Conservation (phyloP, 1,140 invertebrate species). For the Drosophila nigrodunni region DNA sequence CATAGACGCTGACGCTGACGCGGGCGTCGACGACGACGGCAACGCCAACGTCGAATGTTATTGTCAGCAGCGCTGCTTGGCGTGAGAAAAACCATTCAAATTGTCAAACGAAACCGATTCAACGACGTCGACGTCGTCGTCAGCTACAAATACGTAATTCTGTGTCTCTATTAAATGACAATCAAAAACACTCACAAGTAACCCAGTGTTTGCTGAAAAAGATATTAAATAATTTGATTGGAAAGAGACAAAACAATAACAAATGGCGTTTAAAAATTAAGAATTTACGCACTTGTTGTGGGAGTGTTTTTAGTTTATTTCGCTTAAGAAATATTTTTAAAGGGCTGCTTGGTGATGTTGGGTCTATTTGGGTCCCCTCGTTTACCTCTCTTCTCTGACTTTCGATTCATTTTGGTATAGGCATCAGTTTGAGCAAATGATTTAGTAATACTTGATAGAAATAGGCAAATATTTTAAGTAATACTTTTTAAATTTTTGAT, state of each 20-base stretch:
- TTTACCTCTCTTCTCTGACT: too few species aligned
- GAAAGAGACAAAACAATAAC: constrained; percentile 45
- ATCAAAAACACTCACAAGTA: constrained; percentile 57
- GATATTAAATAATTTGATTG: constrained; percentile 20
- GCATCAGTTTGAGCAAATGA: too few species aligned
- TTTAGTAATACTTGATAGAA: too few species aligned
- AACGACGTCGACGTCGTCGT: constrained; percentile 5
- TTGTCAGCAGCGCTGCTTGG: constrained; percentile 63
- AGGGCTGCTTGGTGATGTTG: too few species aligned
- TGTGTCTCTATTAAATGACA: constrained; percentile 70
- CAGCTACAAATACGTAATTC: constrained; percentile 60
- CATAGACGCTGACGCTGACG: constrained; percentile 29
- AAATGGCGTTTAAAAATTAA: constrained; percentile 11
- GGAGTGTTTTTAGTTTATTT: not conserved
- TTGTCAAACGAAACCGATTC: constrained; percentile 69
- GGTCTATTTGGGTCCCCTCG: too few species aligned
- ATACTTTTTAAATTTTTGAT: too few species aligned
- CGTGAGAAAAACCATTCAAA: constrained; percentile 81
- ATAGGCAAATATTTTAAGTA: too few species aligned
- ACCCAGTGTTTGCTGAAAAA: constrained; percentile 10
- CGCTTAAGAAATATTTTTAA: not conserved
- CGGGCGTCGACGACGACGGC: constrained; percentile 42
- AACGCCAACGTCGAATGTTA: constrained; percentile 4
- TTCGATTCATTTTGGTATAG: too few species aligned
- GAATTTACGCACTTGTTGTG: constrained; percentile 1